Base-by-base conservation (phyloP, 2,888 invertebrate species). In the Mystacides longicornis region DNA sequence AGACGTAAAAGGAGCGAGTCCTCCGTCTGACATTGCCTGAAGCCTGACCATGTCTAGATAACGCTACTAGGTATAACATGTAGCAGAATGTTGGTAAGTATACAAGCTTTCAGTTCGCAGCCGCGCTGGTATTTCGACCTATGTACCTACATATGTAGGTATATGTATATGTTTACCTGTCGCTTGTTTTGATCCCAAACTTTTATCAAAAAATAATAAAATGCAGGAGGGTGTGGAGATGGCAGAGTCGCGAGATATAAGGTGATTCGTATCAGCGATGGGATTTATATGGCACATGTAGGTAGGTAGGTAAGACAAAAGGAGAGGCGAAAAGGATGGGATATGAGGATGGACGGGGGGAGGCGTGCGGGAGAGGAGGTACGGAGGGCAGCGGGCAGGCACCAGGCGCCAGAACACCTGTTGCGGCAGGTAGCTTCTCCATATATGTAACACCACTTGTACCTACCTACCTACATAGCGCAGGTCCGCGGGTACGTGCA, bases 351-450 rank as follows among this genome's bases (percentile, higher is more conserved):
- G 11, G 27, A 11, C 11, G 22, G 16, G 31, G 1, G 18, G n/a
- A n/a, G n/a, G n/a, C n/a, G n/a, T n/a, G n/a, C n/a, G 21, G 16
- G 43, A 37, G 52, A 42, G 51, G 42, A 51, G 23, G 37, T 54
- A 33, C 33, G 33, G 49, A 23, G 49, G 27, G 21, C 27, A 54
- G 27, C 47, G 47, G 23, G 47, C n/a, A 33, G 57, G 51, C 55
- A 60, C 53, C 57, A 55, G 60, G 56, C 57, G 57, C 60, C 57
- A 49, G 37, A 45, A 57, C 60, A 60, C 60, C 60, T 60, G 60
- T 60, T 57, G 51, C 45, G 49, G 59, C 21, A 18, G 20, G 21
- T 31, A 20, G 33, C 23, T 23, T 23, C 33, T 5, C 19, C 33
- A 27, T 27, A 27, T 11, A 14, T 37, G 16, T 37, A 37, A 3